A percentile compares a stretch with the other conserved stretches of the same genome.
Evolutionary conservation across 1,140 invertebrate genomes (phyloP).

Genomic region (Armadillidium nasatum): DNA sequence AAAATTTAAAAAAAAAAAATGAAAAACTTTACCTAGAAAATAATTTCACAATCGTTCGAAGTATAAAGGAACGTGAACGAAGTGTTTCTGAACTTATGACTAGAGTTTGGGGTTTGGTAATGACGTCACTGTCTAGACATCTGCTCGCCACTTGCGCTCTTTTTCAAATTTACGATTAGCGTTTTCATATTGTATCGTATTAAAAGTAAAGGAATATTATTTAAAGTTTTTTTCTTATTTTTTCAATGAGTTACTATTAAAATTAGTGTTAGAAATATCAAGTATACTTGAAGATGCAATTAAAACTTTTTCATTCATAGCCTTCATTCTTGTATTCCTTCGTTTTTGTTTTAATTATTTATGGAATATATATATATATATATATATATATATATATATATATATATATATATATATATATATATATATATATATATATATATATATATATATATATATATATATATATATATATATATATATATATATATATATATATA

Average conservation of each 20-base stretch:
- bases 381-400: background rate
- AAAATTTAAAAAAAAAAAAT: conserved; percentile 18
- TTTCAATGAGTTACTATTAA: too few relatives aligned
- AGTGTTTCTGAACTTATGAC: background rate
- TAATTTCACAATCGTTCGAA: background rate
- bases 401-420: conserved; percentile 4
- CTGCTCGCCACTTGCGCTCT: conserved; percentile 4
- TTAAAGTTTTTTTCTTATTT: background rate
- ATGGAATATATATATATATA: too few relatives aligned
- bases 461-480: background rate
- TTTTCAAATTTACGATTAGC: background rate
- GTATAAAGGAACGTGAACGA: background rate
- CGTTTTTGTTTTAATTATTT: too few relatives aligned
- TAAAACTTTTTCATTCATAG: background rate
- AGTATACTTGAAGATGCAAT: background rate
- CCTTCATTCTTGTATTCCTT: too few relatives aligned
- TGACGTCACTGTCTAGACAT: conserved; percentile 8
- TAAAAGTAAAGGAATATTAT: background rate
- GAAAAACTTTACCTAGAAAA: background rate
- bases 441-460: background rate
- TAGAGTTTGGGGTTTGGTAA: conserved; percentile 8
- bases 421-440: too few relatives aligned
- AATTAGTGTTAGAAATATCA: too few relatives aligned
- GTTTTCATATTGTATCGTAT: conserved; percentile 1
- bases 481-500: too few relatives aligned